Conservation (phyloP, 2,113 vertebrate genomes). For the Oenanthe melanoleuca region DNA sequence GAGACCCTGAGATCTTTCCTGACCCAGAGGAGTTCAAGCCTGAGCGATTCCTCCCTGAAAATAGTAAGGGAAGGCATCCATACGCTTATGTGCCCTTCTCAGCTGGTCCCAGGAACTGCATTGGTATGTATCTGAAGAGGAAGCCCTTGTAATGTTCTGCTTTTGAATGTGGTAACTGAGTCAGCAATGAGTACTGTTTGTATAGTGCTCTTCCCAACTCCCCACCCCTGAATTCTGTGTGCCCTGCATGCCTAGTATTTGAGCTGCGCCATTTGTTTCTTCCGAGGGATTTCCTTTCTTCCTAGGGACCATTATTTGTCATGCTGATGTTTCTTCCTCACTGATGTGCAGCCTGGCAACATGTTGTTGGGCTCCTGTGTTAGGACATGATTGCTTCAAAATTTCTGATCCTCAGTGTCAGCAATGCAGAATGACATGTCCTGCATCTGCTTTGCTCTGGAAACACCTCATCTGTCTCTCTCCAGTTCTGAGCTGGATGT, state of each 20-base stretch:
- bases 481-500: background rate
- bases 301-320: background rate
- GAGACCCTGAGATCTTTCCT: conserved; percentile 86
- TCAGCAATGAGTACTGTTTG: accelerated
- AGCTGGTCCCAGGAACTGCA: conserved; percentile 93
- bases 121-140: conserved; percentile 78
- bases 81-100: conserved; percentile 93
- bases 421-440: background rate
- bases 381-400: background rate
- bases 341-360: background rate
- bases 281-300: background rate
- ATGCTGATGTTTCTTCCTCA: background rate
- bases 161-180: background rate
- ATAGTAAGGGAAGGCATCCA: conserved; percentile 79
- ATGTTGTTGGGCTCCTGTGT: background rate
- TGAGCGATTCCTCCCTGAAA: conserved; percentile 89
- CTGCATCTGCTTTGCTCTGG: background rate
- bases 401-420: background rate
- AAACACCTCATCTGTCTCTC: background rate
- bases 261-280: background rate
- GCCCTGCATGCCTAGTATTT: background rate
- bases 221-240: background rate
- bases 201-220: background rate
- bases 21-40: conserved; percentile 90
- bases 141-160: background rate